These are phyloP conservation scores for Drosophila oshimai DNA, from an alignment of 1,140 invertebrate species.

Conservation along the genomic window DNA sequence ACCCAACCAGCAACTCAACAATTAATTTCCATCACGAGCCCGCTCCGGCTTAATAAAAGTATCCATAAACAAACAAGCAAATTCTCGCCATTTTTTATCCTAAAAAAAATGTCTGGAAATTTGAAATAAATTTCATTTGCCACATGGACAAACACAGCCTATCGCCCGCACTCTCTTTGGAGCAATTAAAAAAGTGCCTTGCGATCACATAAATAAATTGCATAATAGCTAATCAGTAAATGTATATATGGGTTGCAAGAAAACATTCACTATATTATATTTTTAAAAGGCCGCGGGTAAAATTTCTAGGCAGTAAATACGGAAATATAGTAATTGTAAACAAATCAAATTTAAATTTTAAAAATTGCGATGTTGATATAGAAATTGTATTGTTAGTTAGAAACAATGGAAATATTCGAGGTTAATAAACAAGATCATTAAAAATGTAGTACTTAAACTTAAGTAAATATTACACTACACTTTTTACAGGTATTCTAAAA, in stretches of 20 bases:
- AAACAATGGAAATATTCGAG: no score
- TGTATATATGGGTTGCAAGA: neutral
- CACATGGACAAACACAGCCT: neutral
- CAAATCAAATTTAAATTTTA: neutral
- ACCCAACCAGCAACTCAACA: conserved; percentile 26
- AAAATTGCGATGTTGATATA: no score
- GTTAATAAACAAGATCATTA: no score
- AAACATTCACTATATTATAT: neutral
- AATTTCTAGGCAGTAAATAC: neutral
- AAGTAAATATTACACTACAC: no score
- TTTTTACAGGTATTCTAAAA: no score
- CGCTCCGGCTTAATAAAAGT: conserved; percentile 19
- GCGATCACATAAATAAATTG: neutral
- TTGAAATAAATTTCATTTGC: conserved; percentile 21
- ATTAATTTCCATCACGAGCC: conserved; percentile 41
- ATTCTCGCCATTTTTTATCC: conserved; percentile 9
- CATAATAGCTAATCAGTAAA: conserved; percentile 1
- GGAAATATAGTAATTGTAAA: neutral
- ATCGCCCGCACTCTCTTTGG: neutral
- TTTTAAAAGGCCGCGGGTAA: neutral
- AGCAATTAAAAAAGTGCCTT: neutral
- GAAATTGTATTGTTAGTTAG: no score
- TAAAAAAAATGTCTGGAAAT: conserved; percentile 16
- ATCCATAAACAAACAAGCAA: conserved; percentile 46
- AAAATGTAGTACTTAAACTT: no score